Percentiles rank a stretch among this genome's conserved stretches.
phyloP scores from a whole-genome alignment of 2,888 invertebrate genomes.

The Caenorhabditis japonica region DNA sequence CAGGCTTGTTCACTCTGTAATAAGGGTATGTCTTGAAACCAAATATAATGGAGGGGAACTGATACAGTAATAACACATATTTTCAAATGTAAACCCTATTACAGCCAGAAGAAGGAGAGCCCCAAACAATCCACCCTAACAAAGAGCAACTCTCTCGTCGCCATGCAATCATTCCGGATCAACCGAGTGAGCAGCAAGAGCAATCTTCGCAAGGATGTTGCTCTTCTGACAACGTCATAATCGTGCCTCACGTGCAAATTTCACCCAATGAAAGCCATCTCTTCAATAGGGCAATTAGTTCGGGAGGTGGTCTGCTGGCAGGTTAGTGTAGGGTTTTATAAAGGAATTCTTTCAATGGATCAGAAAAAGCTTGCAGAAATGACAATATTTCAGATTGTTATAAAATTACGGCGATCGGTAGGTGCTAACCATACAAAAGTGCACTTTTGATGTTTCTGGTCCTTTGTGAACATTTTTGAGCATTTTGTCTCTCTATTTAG shows the following conservation, averaged over 20 bases:
- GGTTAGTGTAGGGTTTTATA: slow-evolving; percentile 56
- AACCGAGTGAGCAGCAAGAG: slow-evolving; percentile 46
- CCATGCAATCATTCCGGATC: slow-evolving; percentile 73
- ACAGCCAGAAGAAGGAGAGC: slow-evolving; percentile 68
- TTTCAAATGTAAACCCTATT: too few species aligned
- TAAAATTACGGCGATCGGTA: slow-evolving; percentile 38
- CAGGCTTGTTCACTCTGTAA: too few species aligned
- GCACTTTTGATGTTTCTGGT: background rate
- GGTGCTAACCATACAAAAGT: slow-evolving; percentile 11
- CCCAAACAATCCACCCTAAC: slow-evolving; percentile 73
- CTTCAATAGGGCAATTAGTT: slow-evolving; percentile 75
- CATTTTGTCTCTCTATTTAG: too few species aligned
- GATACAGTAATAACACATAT: background rate
- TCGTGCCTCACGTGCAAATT: slow-evolving; percentile 76
- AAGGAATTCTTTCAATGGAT: background rate
- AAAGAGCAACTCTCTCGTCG: slow-evolving; percentile 73
- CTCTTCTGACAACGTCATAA: slow-evolving; percentile 74
- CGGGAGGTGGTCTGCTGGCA: slow-evolving; percentile 76
- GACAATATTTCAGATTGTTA: slow-evolving; percentile 26
- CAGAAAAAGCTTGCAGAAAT: background rate
- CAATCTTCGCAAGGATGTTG: slow-evolving; percentile 58
- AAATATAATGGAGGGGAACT: too few species aligned
- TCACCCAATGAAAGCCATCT: slow-evolving; percentile 73
- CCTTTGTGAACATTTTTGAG: background rate
- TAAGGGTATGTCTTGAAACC: too few species aligned